Percentiles rank a stretch among this genome's conserved stretches.
phyloP scores from a whole-genome alignment of 2,113 vertebrate species.

The Chunga burmeisteri region DNA sequence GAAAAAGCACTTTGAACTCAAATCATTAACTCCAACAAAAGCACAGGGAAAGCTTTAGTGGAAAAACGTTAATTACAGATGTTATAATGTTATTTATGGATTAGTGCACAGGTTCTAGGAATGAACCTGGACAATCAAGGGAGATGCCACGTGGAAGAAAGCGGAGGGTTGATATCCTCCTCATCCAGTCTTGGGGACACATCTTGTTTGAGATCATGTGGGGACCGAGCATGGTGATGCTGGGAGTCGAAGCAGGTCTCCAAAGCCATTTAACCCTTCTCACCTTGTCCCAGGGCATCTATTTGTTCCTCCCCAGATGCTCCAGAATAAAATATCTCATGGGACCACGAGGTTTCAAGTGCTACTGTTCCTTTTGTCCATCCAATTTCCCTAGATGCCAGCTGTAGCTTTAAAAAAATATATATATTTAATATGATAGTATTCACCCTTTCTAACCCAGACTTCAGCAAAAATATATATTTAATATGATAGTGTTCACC shows the following conservation, averaged over 20 bases:
- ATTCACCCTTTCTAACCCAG: neutral
- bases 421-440: neutral
- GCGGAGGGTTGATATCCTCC: neutral
- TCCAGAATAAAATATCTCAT: neutral
- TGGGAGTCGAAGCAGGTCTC: fast-evolving
- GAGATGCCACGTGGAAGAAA: neutral
- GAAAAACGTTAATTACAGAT: neutral
- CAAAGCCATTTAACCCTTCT: neutral
- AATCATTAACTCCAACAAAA: neutral
- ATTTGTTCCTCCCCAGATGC: neutral
- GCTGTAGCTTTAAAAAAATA: neutral
- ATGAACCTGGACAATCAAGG: neutral
- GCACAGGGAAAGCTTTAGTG: neutral
- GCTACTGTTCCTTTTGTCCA: neutral
- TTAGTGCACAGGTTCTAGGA: neutral
- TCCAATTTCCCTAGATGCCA: neutral
- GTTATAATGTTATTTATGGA: neutral
- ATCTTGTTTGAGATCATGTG: fast-evolving
- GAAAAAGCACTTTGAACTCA: neutral
- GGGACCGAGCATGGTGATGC: fast-evolving
- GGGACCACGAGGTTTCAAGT: neutral
- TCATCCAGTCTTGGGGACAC: fast-evolving
- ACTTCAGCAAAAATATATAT: neutral
- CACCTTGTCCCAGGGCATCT: neutral
- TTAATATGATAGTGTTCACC: neutral